A percentile compares a stretch with the other conserved stretches of the same genome.
These are phyloP conservation scores for Pseudolaguvia tuberculata DNA, from an alignment of 2,113 vertebrate genomes.

Conservation along the genomic window DNA sequence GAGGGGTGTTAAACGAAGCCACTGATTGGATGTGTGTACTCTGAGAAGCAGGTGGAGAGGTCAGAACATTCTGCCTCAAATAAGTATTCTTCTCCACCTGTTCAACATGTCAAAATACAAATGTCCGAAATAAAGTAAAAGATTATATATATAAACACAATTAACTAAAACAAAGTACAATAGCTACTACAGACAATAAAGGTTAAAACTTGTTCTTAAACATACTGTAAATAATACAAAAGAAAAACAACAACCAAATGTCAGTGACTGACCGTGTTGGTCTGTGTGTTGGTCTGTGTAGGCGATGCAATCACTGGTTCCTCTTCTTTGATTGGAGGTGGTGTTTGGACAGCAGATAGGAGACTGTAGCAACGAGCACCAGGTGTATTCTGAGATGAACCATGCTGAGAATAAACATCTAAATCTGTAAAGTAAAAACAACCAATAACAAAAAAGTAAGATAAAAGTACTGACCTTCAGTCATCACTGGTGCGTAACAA, in stretches of 20 bases:
- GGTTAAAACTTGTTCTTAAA: background rate
- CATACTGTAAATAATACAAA: background rate
- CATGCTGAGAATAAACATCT: constrained; percentile 72
- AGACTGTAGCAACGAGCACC: constrained; percentile 69
- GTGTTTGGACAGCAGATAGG: constrained; percentile 66
- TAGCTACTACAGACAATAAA: background rate
- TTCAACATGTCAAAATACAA: background rate
- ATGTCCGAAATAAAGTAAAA: background rate
- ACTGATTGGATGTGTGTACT: constrained; percentile 51
- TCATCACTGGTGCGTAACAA: background rate
- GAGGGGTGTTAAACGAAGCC: constrained; percentile 61
- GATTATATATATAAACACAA: background rate
- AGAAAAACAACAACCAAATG: background rate
- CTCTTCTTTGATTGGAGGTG: constrained; percentile 76
- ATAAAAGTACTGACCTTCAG: background rate
- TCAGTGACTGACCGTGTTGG: constrained; percentile 36
- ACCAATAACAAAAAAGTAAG: background rate
- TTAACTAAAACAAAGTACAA: background rate
- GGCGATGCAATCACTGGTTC: constrained; percentile 54
- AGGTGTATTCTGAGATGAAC: constrained; percentile 61
- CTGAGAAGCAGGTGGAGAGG: constrained; percentile 49
- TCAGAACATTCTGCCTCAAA: constrained; percentile 46
- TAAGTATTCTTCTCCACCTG: constrained; percentile 56
- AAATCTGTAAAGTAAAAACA: constrained; percentile 52
- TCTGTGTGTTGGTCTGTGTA: constrained; percentile 27